Base-by-base conservation (phyloP, 2,888 invertebrate species). In the Lapara coniferarum region DNA sequence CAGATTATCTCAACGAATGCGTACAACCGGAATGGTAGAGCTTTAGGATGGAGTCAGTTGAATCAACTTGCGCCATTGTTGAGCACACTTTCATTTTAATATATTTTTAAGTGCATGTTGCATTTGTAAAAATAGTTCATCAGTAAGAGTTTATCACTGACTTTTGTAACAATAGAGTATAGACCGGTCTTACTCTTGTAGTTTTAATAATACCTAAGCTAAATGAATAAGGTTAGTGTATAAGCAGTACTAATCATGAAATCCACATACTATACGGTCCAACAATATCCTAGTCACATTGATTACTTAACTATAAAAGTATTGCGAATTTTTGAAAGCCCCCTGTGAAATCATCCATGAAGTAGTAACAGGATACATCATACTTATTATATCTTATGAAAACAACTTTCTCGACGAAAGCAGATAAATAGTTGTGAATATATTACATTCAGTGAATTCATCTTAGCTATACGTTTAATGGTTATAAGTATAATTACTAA, bases 231-330 rank as follows among this genome's bases (percentile, higher is more conserved):
- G 19, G 13, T 63, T 49, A 63, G 16, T 13, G 30, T 25, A 19
- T 46, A 63, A n/a, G 46, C 16, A 59, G 59, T 49, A 46, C 63
- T 63, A 63, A 46, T 19, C 63, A 63, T 46, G 49, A 63, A 19
- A 19, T 63, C 13, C 37, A 14, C 13, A 14, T 19, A 19, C 63
- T 12, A 46, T 59, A 12, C n/a, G 46, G 44, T 44, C 59, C 25
- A 56, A 56, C 59, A 44, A 46, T 46, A 16, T 46, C 59, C 25
- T 30, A 63, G 63, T 49, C 49, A 63, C 46, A 19, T 10, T 14
- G 19, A 55, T 63, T 12, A 63, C 19, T 46, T 63, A 63, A 63
- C 46, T 63, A 63, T 44, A 19, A 49, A 19, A 63, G 13, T 49
- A 16, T 63, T 46, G 16, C 13, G 19, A 16, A 63, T 63, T 12